Evolutionary conservation across 2,888 invertebrate species (phyloP), one percentile per base, ranked within the genome.

Genomic region (Ornithoptera alexandrae): DNA sequence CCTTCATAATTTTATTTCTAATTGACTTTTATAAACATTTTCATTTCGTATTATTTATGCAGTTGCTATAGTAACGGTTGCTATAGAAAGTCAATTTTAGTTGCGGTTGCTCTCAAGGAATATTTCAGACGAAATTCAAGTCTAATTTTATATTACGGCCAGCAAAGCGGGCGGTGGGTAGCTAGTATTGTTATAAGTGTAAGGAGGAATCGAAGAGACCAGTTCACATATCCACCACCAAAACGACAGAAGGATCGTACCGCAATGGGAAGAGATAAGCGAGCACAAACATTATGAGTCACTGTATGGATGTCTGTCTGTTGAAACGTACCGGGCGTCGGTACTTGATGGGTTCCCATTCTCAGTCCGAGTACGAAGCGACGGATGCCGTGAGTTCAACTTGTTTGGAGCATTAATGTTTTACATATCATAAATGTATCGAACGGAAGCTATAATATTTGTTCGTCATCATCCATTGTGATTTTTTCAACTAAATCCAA

Each of bases 231-330:
- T 50, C 8, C 53, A 2, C 60, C 79, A 79, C 79, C 30, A 78
- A 81, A 79, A 85, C 78, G 74, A 71, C 76, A 74, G 78, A 79
- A 76, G 77, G 79, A 74, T 74, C 75, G 77, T 77, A 78, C 79
- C 77, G 78, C 74, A 78, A 76, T 81, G 78, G 82, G 81, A 78
- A 80, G 70, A 81, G 84, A 87, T 86, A 86, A 85, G 79, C 82
- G 79, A 83, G 76, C 78, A 86, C 86, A 87, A 87, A 88, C 86
- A 86, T 72, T 73, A 76, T 90, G 89, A 90, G 74, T 90, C 89
- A 90, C 82, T 72, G 71, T 75, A 71, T 67, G 67, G 64, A 71
- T 71, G 72, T 69, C 62, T 72, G 72, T 66, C 64, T 67, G 61
- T 66, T 64, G 63, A 57, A 62, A 64, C 64, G 70, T 53, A 68